Conservation (phyloP, 1,140 invertebrate species). For the Mya arenaria region DNA sequence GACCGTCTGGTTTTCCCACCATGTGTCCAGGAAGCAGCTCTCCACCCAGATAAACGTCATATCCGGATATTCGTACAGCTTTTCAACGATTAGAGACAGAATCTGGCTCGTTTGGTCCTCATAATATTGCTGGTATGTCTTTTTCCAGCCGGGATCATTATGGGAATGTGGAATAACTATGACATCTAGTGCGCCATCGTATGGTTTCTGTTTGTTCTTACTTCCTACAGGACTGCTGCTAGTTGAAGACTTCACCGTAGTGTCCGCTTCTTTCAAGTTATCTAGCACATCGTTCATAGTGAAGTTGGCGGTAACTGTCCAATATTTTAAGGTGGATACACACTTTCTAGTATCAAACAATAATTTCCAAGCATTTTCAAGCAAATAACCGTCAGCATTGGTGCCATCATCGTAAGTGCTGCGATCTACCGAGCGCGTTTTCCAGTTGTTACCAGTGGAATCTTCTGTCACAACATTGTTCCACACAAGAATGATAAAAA, state of each 20-base stretch:
- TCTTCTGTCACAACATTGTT: no score
- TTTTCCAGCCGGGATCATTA: constrained; percentile 97
- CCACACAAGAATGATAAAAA: no score
- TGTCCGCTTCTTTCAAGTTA: not conserved
- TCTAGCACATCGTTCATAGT: constrained; percentile 39
- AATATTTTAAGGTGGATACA: not conserved
- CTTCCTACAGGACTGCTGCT: no score
- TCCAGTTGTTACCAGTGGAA: no score
- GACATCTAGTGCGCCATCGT: constrained; percentile 63
- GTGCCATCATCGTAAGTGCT: no score
- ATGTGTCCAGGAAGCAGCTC: constrained; percentile 93
- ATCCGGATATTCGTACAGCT: constrained; percentile 88
- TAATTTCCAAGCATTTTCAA: no score
- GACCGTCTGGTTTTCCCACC: constrained; percentile 95
- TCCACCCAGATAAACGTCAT: constrained; percentile 98
- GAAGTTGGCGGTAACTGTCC: constrained; percentile 32
- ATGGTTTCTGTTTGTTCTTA: not conserved
- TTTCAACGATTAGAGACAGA: constrained; percentile 93
- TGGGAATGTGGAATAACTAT: constrained; percentile 88
- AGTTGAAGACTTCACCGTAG: not conserved
- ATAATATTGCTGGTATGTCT: constrained; percentile 97
- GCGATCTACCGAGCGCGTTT: no score
- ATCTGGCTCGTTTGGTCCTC: constrained; percentile 92
- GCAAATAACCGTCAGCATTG: no score
- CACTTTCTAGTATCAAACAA: not conserved